phyloP scores from a whole-genome alignment of 2,797 vertebrate species.

The Perodicticus potto region DNA sequence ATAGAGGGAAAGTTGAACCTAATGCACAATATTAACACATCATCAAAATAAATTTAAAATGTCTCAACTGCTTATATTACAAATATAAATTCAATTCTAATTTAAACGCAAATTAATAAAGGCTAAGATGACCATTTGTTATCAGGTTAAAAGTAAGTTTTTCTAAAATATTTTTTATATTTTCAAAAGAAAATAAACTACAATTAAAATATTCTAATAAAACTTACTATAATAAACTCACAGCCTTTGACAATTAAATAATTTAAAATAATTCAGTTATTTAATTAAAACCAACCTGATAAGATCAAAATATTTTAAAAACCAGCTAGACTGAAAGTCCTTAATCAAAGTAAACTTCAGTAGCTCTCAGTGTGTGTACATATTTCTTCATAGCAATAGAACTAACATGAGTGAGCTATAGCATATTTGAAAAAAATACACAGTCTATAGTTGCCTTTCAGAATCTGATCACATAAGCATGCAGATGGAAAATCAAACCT shows the following conservation, averaged over 20 bases:
- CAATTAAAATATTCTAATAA: slow-evolving; percentile 25
- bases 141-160: slow-evolving; percentile 1
- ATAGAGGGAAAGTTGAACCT: slow-evolving; percentile 95
- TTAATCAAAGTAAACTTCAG: background rate
- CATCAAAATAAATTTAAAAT: slow-evolving; percentile 26
- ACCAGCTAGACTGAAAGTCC: background rate
- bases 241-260: background rate
- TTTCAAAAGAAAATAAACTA: slow-evolving; percentile 36
- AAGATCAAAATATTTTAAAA: slow-evolving; percentile 18
- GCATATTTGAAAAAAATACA: background rate
- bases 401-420: background rate
- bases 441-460: background rate
- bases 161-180: background rate
- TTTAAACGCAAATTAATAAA: slow-evolving; percentile 43
- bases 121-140: background rate
- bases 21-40: slow-evolving; percentile 60
- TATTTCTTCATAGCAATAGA: background rate
- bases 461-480: background rate
- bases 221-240: slow-evolving; percentile 5
- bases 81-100: slow-evolving; percentile 1
- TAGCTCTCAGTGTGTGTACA: background rate
- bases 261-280: slow-evolving; percentile 12
- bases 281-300: background rate
- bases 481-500: background rate
- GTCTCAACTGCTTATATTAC: background rate